Evolutionary conservation across 2,113 vertebrate genomes (phyloP).

Genomic region (Dipodomys stephensi): DNA sequence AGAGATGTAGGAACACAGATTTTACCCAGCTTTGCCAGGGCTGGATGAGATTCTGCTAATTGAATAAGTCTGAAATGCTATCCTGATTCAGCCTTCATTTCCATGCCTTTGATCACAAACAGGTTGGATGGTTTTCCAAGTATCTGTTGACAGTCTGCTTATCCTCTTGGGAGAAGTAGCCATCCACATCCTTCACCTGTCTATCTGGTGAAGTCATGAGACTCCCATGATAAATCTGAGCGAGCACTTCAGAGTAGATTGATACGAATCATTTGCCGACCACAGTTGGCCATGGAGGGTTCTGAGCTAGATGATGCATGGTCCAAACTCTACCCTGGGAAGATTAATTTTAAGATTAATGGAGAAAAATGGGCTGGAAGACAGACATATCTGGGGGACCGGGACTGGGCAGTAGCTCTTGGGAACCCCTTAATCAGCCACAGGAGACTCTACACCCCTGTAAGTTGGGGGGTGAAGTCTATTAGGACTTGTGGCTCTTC

Average conservation of each 20-base stretch:
- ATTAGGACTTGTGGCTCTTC: background rate
- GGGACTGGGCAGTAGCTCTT: fast-evolving
- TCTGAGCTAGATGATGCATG: background rate
- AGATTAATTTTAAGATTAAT: background rate
- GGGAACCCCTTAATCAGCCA: background rate
- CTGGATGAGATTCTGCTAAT: background rate
- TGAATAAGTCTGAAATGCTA: background rate
- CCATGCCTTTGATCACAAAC: slow-evolving; percentile 36
- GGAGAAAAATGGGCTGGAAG: slow-evolving; percentile 2
- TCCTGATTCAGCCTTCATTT: background rate
- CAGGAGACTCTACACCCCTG: background rate
- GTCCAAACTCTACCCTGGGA: background rate
- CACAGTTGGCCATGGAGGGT: background rate
- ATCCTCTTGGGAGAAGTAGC: background rate
- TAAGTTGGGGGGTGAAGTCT: too few relatives aligned
- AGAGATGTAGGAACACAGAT: background rate
- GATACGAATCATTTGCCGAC: background rate
- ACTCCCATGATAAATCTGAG: background rate
- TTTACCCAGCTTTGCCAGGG: background rate
- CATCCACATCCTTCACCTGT: background rate
- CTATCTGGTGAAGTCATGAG: background rate
- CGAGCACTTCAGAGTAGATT: background rate
- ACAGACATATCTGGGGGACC: background rate
- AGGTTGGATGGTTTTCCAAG: slow-evolving; percentile 18
- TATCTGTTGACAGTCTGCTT: slow-evolving; percentile 21